phyloP scores from a whole-genome alignment of 2,797 vertebrate genomes.

The Sphenopsis melanotis region DNA sequence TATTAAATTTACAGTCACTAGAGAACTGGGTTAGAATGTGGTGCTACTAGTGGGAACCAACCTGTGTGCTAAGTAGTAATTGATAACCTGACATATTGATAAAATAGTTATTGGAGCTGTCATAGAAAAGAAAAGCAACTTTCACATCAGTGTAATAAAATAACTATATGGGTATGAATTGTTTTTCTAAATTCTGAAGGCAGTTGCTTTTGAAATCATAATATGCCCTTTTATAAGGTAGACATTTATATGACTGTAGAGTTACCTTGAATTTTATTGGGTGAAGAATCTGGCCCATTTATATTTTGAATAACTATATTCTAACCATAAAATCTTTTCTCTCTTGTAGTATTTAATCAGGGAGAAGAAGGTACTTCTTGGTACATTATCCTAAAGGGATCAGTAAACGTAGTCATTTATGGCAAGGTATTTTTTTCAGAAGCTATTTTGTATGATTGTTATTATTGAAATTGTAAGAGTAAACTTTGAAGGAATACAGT shows the following conservation, averaged over 20 bases:
- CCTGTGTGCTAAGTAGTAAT: not conserved
- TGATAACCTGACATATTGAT: not conserved
- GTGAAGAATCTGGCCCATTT: not conserved
- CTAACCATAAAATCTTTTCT: constrained; percentile 58
- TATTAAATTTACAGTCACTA: not conserved
- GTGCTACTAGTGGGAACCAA: not conserved
- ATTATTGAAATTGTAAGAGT: constrained; percentile 2
- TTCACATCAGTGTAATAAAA: not conserved
- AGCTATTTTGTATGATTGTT: constrained; percentile 34
- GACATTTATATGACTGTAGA: not conserved
- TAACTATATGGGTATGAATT: not conserved
- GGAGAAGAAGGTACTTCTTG: constrained; percentile 98
- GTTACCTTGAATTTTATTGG: not conserved
- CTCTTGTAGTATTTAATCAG: constrained; percentile 92
- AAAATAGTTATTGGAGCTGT: not conserved
- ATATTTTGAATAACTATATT: constrained; percentile 23
- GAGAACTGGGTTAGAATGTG: not conserved
- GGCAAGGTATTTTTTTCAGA: constrained; percentile 86
- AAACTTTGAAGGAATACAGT: constrained; percentile 25
- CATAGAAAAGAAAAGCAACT: not conserved
- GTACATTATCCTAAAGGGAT: constrained; percentile 99
- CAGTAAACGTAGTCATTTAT: constrained; percentile 98
- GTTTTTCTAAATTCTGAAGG: not conserved
- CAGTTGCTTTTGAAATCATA: not conserved
- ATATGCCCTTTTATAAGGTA: not conserved